Conservation (phyloP, 1,140 invertebrate species). For the Brachionus rotundiformis region DNA sequence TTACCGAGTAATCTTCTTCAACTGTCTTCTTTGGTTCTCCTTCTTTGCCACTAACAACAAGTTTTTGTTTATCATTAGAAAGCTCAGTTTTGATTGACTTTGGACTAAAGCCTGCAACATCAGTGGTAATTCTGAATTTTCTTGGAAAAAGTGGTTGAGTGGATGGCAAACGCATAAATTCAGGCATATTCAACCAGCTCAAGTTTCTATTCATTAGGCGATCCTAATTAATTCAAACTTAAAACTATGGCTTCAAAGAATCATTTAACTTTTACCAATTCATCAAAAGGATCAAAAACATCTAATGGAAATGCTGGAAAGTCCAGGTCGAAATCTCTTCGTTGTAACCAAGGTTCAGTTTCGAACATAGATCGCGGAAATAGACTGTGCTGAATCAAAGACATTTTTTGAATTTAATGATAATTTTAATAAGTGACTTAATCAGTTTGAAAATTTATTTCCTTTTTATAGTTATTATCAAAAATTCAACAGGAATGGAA, state of each 20-base stretch:
- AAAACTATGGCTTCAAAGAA: too few species aligned
- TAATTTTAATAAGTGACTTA: neutral
- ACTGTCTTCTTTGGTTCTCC: neutral
- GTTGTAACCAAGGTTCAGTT: neutral
- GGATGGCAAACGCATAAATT: neutral
- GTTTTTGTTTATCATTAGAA: conserved; percentile 19
- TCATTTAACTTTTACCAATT: neutral
- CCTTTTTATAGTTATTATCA: neutral
- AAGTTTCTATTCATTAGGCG: conserved; percentile 33
- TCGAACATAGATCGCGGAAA: conserved; percentile 47
- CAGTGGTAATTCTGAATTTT: conserved; percentile 13
- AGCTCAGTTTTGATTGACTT: conserved; percentile 35
- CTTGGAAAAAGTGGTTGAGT: neutral
- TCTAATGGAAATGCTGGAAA: neutral
- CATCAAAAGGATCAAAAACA: conserved; percentile 49
- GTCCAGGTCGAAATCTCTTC: neutral
- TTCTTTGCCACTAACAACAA: conserved; percentile 7
- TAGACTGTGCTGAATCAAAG: conserved; percentile 22
- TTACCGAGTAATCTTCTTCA: conserved; percentile 22
- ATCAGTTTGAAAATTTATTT: neutral
- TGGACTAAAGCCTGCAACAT: conserved; percentile 26
- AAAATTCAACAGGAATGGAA: neutral
- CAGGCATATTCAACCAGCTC: conserved; percentile 41
- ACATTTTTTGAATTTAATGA: conserved; percentile 18
- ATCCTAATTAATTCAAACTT: conserved; percentile 11